Percentiles rank a stretch among this genome's conserved stretches.
phyloP scores from a whole-genome alignment of 2,113 vertebrate genomes.

The Sceloporus undulatus region DNA sequence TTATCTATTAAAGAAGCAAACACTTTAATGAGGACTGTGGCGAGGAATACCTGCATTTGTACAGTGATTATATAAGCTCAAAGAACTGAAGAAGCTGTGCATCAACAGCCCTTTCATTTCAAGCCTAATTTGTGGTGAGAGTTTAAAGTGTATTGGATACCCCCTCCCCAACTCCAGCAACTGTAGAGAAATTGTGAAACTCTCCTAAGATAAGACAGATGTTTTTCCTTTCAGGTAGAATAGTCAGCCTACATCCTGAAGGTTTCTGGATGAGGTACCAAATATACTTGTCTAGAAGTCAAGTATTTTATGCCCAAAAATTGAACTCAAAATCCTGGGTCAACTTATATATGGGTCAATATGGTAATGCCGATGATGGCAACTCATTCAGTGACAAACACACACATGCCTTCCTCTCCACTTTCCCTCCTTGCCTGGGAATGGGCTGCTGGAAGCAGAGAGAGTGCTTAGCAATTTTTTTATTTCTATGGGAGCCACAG shows the following conservation, averaged over 20 bases:
- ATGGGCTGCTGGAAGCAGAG: too few species aligned
- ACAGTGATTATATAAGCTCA: not conserved
- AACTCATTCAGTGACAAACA: too few species aligned
- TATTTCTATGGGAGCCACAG: too few species aligned
- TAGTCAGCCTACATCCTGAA: not conserved
- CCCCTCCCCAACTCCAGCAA: not conserved
- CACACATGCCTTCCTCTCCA: too few species aligned
- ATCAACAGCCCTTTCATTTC: not conserved
- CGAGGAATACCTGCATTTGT: not conserved
- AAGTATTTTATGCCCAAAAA: too few species aligned
- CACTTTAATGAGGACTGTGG: not conserved
- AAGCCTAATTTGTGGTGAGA: not conserved
- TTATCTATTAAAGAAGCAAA: not conserved
- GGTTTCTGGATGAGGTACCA: not conserved
- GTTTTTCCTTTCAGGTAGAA: not conserved
- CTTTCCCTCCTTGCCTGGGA: too few species aligned
- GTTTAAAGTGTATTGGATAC: not conserved
- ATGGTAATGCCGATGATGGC: too few species aligned
- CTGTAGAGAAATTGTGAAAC: not conserved
- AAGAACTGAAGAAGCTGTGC: not conserved
- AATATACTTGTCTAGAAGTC: too few species aligned
- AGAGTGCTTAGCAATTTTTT: too few species aligned
- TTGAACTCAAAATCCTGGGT: too few species aligned
- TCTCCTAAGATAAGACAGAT: not conserved
- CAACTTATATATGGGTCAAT: too few species aligned